Base-by-base conservation (phyloP, 2,113 vertebrate species). In the Cavia porcellus region DNA sequence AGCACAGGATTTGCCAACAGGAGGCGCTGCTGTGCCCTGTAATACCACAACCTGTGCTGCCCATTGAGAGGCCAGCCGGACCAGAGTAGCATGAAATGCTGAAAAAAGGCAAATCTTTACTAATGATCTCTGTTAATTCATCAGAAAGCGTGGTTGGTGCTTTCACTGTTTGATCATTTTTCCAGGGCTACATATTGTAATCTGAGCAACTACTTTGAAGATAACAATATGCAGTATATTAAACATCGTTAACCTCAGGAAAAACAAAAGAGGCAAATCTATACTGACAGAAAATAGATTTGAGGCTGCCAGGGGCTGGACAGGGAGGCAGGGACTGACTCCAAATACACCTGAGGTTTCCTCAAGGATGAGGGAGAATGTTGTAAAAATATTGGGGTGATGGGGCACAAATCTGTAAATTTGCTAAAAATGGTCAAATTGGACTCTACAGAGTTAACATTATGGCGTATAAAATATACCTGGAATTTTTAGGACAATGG, bases 391-490 rank as follows among this genome's bases (percentile, higher is more conserved):
- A 64, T n/a, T 61, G 81, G 9, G 3, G 13, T 5, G 28, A 47
- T 59, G 61, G 25, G 66, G 52, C 15, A 77, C 20, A 89, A 57
- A 28, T 45, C 42, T 24, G 2, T 30, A 75, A 30, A 79, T 62
- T 86, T 64, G 57, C 59, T 42, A 95, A 95, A 90, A 89, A n/a
- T 81, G 20, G 20, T 62, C 68, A 42, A 87, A 82, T 35, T 42
- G 38, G 28, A 50, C 30, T 17, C 25, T 77, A 75, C 28, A 61
- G 57, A 96, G 35, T 50, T 72, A 22, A 38, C 77, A 86, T 81
- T 55, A 79, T 17, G 3, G 5, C 35, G 20, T 80, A 32, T 80
- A 79, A 59, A 68, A 66, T 74, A 83, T 57, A 50, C 10, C 72
- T 86, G n/a, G 86, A 55, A 45, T 75, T 42, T 28, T 10, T 45